Evolutionary conservation across 2,888 invertebrate genomes (phyloP).

Genomic region (Drosophila neutralis): DNA sequence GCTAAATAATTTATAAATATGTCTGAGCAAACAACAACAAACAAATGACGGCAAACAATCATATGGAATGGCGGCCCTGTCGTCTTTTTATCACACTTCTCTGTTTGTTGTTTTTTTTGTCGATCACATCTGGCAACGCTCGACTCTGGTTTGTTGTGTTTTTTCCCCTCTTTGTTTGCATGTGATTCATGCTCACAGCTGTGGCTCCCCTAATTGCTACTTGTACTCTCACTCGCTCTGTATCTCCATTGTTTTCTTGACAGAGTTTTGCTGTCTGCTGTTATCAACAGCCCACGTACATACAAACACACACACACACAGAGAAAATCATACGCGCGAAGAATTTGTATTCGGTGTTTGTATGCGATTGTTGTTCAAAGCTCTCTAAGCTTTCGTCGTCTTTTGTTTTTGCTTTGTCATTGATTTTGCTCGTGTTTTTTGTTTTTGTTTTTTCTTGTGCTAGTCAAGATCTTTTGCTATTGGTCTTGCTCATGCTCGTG

Average conservation of each 20-base stretch:
- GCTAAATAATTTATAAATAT: constrained; percentile 10
- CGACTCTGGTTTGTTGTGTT: constrained; percentile 20
- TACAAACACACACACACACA: neutral
- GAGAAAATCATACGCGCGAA: neutral
- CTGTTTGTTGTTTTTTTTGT: constrained; percentile 9
- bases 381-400: constrained; percentile 22
- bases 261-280: constrained; percentile 2
- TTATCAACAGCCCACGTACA: constrained; percentile 18
- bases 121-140: constrained; percentile 33
- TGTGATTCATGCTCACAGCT: constrained; percentile 25
- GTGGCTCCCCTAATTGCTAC: constrained; percentile 9
- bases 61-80: constrained; percentile 44
- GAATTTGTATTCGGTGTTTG: constrained; percentile 11
- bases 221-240: neutral
- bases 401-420: constrained; percentile 8
- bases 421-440: constrained; percentile 7
- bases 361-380: constrained; percentile 24
- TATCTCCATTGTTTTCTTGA: neutral
- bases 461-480: constrained; percentile 7
- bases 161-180: neutral
- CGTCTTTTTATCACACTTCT: constrained; percentile 9
- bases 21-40: constrained; percentile 7
- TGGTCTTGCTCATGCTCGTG: constrained; percentile 1
- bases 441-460: constrained; percentile 14
- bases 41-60: constrained; percentile 17